These are phyloP conservation scores for Phortica magna DNA, from an alignment of 2,888 invertebrate genomes.

Conservation along the genomic window DNA sequence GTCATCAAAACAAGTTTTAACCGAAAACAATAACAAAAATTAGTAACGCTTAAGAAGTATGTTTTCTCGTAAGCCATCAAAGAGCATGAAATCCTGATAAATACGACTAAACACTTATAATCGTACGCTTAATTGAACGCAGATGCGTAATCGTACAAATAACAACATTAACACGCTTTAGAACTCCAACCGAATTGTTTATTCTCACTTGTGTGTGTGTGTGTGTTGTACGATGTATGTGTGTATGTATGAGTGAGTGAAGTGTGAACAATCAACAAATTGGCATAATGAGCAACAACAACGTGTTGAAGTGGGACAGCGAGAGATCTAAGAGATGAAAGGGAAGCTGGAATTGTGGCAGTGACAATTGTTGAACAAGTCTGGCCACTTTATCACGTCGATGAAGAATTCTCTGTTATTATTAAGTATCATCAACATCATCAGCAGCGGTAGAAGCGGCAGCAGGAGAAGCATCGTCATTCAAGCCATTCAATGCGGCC, in stretches of 20 bases:
- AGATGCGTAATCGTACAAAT: background rate
- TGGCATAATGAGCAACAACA: constrained; percentile 27
- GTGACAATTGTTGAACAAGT: constrained; percentile 43
- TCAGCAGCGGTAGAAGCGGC: constrained; percentile 40
- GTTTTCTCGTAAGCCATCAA: background rate
- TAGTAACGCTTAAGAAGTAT: background rate
- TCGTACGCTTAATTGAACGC: background rate
- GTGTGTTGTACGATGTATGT: background rate
- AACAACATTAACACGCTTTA: constrained; percentile 19
- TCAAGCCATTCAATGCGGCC: background rate
- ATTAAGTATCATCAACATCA: constrained; percentile 53
- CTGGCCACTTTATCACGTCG: constrained; percentile 68
- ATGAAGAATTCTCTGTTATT: constrained; percentile 46
- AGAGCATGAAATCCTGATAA: background rate
- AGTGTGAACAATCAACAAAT: constrained; percentile 30
- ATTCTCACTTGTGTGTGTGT: background rate
- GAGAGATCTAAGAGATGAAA: background rate
- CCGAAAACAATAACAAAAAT: too few species aligned
- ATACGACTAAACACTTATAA: background rate
- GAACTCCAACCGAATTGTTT: background rate
- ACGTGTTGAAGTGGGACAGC: background rate
- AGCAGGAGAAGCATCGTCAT: constrained; percentile 33
- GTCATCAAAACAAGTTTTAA: too few species aligned
- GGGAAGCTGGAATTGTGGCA: constrained; percentile 8
- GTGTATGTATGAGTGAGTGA: background rate